Evolutionary conservation across 2,888 invertebrate species (phyloP).

Genomic region (Meiosimyza platycephala): DNA sequence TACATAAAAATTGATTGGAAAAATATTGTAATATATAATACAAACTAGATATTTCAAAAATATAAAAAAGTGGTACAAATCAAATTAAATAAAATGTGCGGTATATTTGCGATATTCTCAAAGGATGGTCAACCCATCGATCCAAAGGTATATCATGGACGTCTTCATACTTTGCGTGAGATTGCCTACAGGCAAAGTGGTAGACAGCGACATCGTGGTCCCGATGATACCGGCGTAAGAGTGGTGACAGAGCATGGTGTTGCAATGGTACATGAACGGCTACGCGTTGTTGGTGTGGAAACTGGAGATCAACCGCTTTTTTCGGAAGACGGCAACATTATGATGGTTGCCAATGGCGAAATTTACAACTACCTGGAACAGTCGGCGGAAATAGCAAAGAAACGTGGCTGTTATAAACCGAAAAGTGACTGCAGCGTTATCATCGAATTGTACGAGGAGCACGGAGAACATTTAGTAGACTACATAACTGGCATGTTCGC

Average conservation of each 20-base stretch:
- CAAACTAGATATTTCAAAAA: background rate
- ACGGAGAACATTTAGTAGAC: slow-evolving; percentile 57
- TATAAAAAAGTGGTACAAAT: slow-evolving; percentile 23
- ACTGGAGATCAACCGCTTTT: slow-evolving; percentile 63
- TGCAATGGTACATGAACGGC: slow-evolving; percentile 62
- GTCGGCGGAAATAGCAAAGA: slow-evolving; percentile 59
- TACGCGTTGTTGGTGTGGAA: slow-evolving; percentile 61
- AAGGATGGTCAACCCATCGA: slow-evolving; percentile 55
- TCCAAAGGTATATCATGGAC: slow-evolving; percentile 50
- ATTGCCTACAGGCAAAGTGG: slow-evolving; percentile 63
- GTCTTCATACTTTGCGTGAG: slow-evolving; percentile 58
- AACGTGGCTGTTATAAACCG: slow-evolving; percentile 58
- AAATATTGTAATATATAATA: background rate
- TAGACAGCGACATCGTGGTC: slow-evolving; percentile 64
- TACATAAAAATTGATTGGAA: background rate
- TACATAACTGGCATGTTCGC: slow-evolving; percentile 65
- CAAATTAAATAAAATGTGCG: slow-evolving; percentile 58
- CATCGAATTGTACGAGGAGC: slow-evolving; percentile 62
- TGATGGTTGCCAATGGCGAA: slow-evolving; percentile 65
- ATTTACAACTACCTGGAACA: slow-evolving; percentile 65
- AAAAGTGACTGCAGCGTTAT: slow-evolving; percentile 66
- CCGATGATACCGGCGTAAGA: slow-evolving; percentile 63
- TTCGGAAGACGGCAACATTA: slow-evolving; percentile 56
- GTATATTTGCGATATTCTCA: slow-evolving; percentile 66
- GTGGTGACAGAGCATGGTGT: slow-evolving; percentile 59